A percentile compares a stretch with the other conserved stretches of the same genome.
phyloP scores from a whole-genome alignment of 2,113 vertebrate genomes.

The Rhizomys pruinosus region DNA sequence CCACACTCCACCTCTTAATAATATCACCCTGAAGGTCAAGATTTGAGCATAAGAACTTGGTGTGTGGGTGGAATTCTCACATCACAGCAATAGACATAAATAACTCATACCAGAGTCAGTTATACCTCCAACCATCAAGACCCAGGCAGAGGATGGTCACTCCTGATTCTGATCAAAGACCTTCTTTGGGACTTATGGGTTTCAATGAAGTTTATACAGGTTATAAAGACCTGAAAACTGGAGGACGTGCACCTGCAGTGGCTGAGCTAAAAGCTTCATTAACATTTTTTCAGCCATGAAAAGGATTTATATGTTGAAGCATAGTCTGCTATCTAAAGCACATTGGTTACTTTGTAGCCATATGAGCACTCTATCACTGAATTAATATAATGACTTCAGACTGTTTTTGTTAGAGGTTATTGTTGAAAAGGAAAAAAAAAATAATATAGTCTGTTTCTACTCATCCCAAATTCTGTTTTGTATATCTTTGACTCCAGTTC shows the following conservation, averaged over 20 bases:
- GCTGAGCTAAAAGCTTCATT: constrained; percentile 74
- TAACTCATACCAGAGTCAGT: neutral
- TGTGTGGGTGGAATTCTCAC: neutral
- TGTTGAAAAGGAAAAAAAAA: constrained; percentile 79
- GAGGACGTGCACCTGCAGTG: constrained; percentile 64
- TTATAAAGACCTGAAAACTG: neutral
- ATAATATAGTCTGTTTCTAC: constrained; percentile 80
- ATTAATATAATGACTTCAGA: constrained; percentile 70
- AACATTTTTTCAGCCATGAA: constrained; percentile 79
- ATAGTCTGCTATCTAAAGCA: constrained; percentile 75
- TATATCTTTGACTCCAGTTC: constrained; percentile 82
- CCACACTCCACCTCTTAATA: neutral
- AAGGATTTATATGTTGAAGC: constrained; percentile 66
- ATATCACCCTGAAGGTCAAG: neutral
- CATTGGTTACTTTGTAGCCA: constrained; percentile 82
- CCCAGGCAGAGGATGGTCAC: neutral
- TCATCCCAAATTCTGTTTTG: constrained; percentile 81
- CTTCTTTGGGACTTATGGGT: neutral
- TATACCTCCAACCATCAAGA: neutral
- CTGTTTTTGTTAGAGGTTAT: constrained; percentile 73
- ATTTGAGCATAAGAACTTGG: neutral
- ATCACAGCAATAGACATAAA: neutral
- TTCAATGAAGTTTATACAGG: neutral
- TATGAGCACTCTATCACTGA: constrained; percentile 80
- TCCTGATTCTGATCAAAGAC: neutral